phyloP scores from a whole-genome alignment of 1,140 invertebrate genomes.

The Prorops nasuta region DNA sequence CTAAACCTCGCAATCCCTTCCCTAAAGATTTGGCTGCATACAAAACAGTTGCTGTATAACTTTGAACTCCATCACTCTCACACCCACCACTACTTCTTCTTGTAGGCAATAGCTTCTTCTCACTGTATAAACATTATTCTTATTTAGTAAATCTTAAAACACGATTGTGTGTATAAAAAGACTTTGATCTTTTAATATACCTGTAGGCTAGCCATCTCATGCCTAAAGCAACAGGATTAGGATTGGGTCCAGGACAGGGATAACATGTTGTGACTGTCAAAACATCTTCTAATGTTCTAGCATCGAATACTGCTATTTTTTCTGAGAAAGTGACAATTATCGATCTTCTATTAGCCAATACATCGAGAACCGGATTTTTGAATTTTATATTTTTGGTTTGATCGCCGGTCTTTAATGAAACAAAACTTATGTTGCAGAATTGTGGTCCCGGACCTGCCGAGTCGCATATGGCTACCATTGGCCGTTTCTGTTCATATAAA shows the following conservation, averaged over 20 bases:
- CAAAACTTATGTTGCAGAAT: conserved; percentile 84
- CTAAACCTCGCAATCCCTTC: conserved; percentile 81
- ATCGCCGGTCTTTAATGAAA: conserved; percentile 86
- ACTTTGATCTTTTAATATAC: conserved; percentile 18
- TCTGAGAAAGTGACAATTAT: conserved; percentile 87
- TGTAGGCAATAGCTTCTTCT: conserved; percentile 77
- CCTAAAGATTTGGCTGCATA: conserved; percentile 91
- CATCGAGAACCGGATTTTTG: conserved; percentile 84
- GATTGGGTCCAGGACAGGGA: conserved; percentile 77
- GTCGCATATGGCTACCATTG: conserved; percentile 86
- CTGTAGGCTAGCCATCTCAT: conserved; percentile 74
- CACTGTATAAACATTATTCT: conserved; percentile 57
- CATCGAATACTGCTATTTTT: conserved; percentile 88
- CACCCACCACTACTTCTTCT: conserved; percentile 86
- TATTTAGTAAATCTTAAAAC: not conserved
- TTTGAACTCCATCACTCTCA: conserved; percentile 73
- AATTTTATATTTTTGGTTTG: conserved; percentile 89
- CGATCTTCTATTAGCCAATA: conserved; percentile 78
- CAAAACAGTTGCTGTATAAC: conserved; percentile 92
- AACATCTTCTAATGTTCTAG: conserved; percentile 80
- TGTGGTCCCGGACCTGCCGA: conserved; percentile 75
- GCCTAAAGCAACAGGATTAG: conserved; percentile 89
- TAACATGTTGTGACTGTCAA: conserved; percentile 87
- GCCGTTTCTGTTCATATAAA: conserved; percentile 73
- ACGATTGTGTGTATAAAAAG: not conserved